phyloP scores from a whole-genome alignment of 2,797 vertebrate species.

The Takifugu ocellatus region DNA sequence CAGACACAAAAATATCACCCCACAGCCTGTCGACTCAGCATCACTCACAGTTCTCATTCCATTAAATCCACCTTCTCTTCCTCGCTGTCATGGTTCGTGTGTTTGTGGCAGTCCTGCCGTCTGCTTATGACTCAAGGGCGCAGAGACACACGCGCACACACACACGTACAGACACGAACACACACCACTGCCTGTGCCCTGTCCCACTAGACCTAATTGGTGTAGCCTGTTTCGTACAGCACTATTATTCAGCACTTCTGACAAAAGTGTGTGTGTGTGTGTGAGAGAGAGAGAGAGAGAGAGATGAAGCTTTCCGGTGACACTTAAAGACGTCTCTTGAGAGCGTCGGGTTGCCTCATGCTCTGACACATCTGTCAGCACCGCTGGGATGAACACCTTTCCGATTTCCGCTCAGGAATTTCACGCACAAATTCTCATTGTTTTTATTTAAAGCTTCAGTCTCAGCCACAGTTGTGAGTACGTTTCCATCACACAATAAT shows the following conservation, averaged over 20 bases:
- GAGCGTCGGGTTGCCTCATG: slow-evolving; percentile 52
- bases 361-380: slow-evolving; percentile 66
- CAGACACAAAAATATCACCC: too few relatives aligned
- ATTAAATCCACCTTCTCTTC: slow-evolving; percentile 12
- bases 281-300: slow-evolving; percentile 8
- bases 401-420: slow-evolving; percentile 20
- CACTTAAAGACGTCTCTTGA: slow-evolving; percentile 62
- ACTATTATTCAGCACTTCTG: slow-evolving; percentile 70
- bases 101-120: slow-evolving; percentile 51
- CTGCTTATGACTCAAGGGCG: slow-evolving; percentile 50
- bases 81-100: slow-evolving; percentile 29
- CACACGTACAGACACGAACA: slow-evolving; percentile 23
- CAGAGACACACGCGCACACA: slow-evolving; percentile 28
- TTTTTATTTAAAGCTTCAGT: neutral
- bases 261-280: slow-evolving; percentile 41
- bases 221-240: slow-evolving; percentile 63
- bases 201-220: slow-evolving; percentile 70
- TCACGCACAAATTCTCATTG: too few relatives aligned
- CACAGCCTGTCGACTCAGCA: too few relatives aligned
- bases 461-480: slow-evolving; percentile 35
- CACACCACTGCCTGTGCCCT: slow-evolving; percentile 30
- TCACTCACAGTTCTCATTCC: slow-evolving; percentile 2
- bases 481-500: slow-evolving; percentile 49
- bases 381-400: slow-evolving; percentile 56
- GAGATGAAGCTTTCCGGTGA: slow-evolving; percentile 48